A percentile compares a stretch with the other conserved stretches of the same genome.
Evolutionary conservation across 2,888 invertebrate species (phyloP).

Genomic region (Rhyacophila evoluta): DNA sequence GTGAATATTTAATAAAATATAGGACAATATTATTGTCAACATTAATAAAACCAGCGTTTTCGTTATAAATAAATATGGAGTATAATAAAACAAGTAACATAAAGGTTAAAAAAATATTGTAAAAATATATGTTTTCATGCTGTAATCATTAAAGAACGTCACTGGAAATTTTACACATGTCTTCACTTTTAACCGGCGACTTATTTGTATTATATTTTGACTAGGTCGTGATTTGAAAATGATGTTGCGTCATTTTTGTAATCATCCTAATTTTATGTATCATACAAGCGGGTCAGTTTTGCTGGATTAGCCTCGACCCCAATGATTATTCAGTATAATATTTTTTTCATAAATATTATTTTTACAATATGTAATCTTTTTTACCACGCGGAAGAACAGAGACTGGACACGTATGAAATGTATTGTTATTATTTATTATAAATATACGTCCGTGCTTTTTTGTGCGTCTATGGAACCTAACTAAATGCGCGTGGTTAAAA

Average conservation of each 20-base stretch:
- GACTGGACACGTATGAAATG: neutral
- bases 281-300: slow-evolving; percentile 33
- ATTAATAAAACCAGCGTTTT: neutral
- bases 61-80: neutral
- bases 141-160: neutral
- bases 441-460: neutral
- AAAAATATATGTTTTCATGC: neutral
- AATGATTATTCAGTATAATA: neutral
- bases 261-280: slow-evolving; percentile 34
- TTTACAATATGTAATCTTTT: neutral
- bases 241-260: slow-evolving; percentile 17
- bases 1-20: too few species aligned
- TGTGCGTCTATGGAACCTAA: neutral
- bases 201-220: neutral
- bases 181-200: neutral
- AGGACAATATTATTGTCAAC: neutral
- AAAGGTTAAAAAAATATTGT: neutral
- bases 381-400: neutral
- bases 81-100: neutral
- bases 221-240: slow-evolving; percentile 31
- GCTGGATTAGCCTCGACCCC: slow-evolving; percentile 26
- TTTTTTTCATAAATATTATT: neutral
- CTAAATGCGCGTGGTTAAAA: neutral
- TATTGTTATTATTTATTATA: neutral
- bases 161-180: neutral